phyloP scores from a whole-genome alignment of 1,140 invertebrate genomes.

The Atta cephalotes region DNA sequence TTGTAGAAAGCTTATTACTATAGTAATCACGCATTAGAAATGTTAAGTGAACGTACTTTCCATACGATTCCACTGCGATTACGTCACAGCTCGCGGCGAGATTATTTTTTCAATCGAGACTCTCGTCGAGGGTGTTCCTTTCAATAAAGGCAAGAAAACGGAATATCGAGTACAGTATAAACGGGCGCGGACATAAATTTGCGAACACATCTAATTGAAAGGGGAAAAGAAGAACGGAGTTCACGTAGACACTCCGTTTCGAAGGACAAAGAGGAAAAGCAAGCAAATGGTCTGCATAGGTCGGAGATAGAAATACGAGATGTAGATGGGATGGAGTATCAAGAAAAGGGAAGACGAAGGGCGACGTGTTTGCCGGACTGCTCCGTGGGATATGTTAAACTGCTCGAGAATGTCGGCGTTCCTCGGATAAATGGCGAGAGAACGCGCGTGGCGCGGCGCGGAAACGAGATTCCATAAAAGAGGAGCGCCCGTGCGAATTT shows the following conservation, averaged over 20 bases:
- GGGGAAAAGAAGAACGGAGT: conserved; percentile 77
- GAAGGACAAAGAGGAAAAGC: conserved; percentile 61
- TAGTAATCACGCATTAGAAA: neutral
- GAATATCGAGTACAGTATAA: conserved; percentile 82
- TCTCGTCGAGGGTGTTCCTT: conserved; percentile 62
- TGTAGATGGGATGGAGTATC: conserved; percentile 4
- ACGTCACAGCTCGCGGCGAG: conserved; percentile 34
- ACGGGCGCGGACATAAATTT: conserved; percentile 84
- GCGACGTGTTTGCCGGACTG: conserved; percentile 54
- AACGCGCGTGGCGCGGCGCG: conserved; percentile 47
- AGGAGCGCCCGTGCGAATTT: conserved; percentile 46
- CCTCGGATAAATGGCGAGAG: conserved; percentile 78
- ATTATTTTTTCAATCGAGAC: conserved; percentile 71
- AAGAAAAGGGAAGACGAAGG: conserved; percentile 55
- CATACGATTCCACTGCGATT: neutral
- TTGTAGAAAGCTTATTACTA: too few species aligned
- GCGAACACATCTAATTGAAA: conserved; percentile 85
- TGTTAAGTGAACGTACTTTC: neutral
- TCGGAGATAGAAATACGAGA: conserved; percentile 48
- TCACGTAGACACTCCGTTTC: conserved; percentile 14
- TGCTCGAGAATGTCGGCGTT: conserved; percentile 78
- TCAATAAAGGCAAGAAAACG: conserved; percentile 78
- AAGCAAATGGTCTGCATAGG: neutral
- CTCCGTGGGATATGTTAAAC: conserved; percentile 81
- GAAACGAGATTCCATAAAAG: conserved; percentile 61